Base-by-base conservation (phyloP, 1,140 invertebrate genomes). In the Mamestra configurata region DNA sequence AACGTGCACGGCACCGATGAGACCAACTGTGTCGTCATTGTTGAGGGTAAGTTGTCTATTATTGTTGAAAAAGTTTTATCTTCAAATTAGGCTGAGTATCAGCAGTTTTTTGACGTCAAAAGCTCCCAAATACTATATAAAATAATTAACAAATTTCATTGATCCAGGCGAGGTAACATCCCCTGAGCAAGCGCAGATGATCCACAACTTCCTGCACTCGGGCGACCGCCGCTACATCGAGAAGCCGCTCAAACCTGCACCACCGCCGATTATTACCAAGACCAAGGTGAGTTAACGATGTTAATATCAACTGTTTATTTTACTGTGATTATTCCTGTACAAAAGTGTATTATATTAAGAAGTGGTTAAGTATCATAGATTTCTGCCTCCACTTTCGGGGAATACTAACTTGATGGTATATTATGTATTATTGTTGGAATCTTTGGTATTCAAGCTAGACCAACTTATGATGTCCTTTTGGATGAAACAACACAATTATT, bases 11-110 rank as follows among this genome's bases (percentile, higher is more conserved):
- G 99, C 84, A 97, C 97, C 22, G 98, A 99, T 88, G 98, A 99
- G 96, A 99, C 99, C 1, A 97, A 96, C 57, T 99, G 98, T 94
- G 98, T 99, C 79, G 98, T 99, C 35, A 99, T 99, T 88, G 99
- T 99, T 88, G 99, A 99, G 97, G 98, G 98, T 98, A 96, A 92
- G 89, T 5, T 27, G 10, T 4, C 31, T 35, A 7, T 40, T 31
- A 1, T 31, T 31, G 1, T 31, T 31, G 1, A 31, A 31, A 3
- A 31, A 3, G 1, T 31, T 31, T 31, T 31, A 31, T 31, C 5
- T 31, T 31, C 5, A 3, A 31, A 31, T 31, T 31, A n/a, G n/a
- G n/a, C n/a, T n/a, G n/a, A n/a, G n/a, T n/a, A n/a, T n/a, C n/a
- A n/a, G n/a, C n/a, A n/a, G n/a, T n/a, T n/a, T n/a, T n/a, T n/a